Percentiles rank a stretch among this genome's conserved stretches.
These are phyloP conservation scores for Pionites leucogaster DNA, from an alignment of 2,113 vertebrate genomes.

Conservation along the genomic window DNA sequence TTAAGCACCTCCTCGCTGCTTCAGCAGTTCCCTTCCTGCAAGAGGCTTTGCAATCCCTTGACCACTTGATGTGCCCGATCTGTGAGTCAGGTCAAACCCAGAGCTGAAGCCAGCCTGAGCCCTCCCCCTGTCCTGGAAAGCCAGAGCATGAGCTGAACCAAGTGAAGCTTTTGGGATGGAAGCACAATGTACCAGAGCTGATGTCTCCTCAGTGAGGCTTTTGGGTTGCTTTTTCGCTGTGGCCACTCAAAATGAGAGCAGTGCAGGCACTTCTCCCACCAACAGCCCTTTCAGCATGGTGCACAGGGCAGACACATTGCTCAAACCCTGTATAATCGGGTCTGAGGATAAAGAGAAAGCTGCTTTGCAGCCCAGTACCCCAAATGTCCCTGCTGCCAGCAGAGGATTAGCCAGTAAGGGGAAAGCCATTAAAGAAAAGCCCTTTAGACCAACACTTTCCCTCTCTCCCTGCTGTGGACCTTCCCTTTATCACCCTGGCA, in stretches of 20 bases:
- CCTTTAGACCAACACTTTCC: not conserved
- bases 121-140: accelerated
- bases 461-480: not conserved
- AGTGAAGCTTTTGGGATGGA: not conserved
- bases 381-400: not conserved
- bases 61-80: not conserved
- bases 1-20: not conserved
- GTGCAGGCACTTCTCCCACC: not conserved
- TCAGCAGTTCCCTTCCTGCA: not conserved
- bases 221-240: not conserved
- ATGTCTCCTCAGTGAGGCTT: not conserved
- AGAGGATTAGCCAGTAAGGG: not conserved
- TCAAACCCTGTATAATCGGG: not conserved
- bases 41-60: not conserved
- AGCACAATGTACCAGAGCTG: not conserved
- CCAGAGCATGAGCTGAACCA: not conserved
- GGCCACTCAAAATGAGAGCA: not conserved
- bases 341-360: not conserved
- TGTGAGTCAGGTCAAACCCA: not conserved
- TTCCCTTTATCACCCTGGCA: not conserved
- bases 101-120: not conserved
- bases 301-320: not conserved
- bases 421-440: not conserved
- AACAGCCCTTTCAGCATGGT: not conserved
- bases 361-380: not conserved